Base-by-base conservation (phyloP, 2,113 vertebrate species). In the Tricholaema leucomelas region DNA sequence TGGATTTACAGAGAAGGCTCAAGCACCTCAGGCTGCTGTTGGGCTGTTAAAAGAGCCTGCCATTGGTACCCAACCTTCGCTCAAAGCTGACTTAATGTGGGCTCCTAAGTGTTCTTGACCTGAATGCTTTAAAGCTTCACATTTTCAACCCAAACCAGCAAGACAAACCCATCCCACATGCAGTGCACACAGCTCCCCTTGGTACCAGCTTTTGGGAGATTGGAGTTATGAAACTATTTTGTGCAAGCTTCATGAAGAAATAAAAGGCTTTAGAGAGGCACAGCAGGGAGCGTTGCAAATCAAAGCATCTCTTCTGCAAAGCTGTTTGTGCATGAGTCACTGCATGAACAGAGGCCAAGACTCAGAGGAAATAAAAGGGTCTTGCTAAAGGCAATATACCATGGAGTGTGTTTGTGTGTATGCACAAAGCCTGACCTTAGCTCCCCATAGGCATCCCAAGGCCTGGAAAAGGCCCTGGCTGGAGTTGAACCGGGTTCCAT, bases 311-410 rank as follows among this genome's bases (percentile, higher is more conserved):
- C 24, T 93, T 96, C 79, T 93, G 92, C 64, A 93, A 91, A 89
- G 91, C 93, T 95, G 79, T 96, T 94, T 93, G 93, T 81, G 93
- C 72, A 82, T 96, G 96, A 96, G 85, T 96, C 96, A 96, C 74
- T 87, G 42, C 73, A 67, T 93, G 95, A 96, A 95, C 80, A 58
- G 85, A 94, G 56, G 94, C 96, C 96, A 96, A 89, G 82, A 74
- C 85, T 87, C 79, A 61, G 60, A 94, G 91, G 89, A 94, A 96
- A 94, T 91, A 78, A 96, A 95, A 93, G 81, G 91, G 87, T 89
- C 94, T 93, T 95, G 82, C 75, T 89, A 92, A 93, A 96, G 89
- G 85, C 87, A 91, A 67, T 94, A 93, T 91, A 87, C 56, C 81
- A 80, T 85, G 73, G 75, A 88, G 25, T 87, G 30, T 71, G 56